Conservation (phyloP, 2,888 invertebrate species). For the Anoncus sp. region DNA sequence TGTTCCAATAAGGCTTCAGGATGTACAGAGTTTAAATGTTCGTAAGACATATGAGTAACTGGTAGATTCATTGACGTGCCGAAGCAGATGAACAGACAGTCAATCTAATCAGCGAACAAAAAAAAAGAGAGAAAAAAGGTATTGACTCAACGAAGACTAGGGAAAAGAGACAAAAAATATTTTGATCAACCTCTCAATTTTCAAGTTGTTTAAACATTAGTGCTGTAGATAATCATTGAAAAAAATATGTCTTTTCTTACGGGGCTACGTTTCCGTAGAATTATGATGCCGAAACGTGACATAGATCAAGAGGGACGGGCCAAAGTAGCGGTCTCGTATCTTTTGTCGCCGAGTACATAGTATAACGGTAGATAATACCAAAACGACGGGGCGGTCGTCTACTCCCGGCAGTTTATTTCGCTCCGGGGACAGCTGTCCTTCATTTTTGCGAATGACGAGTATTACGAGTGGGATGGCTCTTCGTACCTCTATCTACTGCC, state of each 20-base stretch:
- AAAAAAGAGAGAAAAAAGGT: no score
- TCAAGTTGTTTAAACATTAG: not conserved
- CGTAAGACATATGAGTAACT: no score
- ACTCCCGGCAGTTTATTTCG: slow-evolving; percentile 44
- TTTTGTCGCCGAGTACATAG: not conserved
- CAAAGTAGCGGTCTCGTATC: slow-evolving; percentile 5
- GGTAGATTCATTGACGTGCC: no score
- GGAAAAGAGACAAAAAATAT: not conserved
- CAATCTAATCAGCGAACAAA: no score
- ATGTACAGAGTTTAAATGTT: no score
- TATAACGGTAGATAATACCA: slow-evolving; percentile 23
- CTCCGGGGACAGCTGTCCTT: slow-evolving; percentile 48
- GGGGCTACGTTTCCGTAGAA: not conserved
- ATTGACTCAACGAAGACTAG: no score
- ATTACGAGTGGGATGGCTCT: slow-evolving; percentile 26
- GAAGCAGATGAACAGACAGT: no score
- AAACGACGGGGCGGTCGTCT: slow-evolving; percentile 27
- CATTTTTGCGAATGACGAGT: slow-evolving; percentile 56
- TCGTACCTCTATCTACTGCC: slow-evolving; percentile 18
- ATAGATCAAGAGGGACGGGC: not conserved
- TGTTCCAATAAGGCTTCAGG: no score
- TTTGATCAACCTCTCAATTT: not conserved
- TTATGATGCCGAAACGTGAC: not conserved
- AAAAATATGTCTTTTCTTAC: not conserved
- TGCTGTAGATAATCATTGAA: no score